These are phyloP conservation scores for Papilio gigon DNA, from an alignment of 2,888 invertebrate genomes.

Conservation along the genomic window DNA sequence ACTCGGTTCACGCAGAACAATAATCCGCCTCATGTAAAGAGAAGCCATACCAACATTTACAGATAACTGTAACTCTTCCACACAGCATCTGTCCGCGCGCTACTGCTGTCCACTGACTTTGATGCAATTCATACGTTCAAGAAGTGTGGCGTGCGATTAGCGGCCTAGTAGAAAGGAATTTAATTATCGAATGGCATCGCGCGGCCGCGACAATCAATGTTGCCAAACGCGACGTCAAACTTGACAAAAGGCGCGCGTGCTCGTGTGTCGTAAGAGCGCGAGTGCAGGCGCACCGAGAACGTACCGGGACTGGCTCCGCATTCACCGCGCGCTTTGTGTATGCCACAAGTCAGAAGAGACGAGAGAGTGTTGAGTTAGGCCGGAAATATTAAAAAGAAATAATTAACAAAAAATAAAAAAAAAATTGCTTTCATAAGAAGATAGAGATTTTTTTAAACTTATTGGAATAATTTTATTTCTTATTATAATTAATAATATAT, in stretches of 20 bases:
- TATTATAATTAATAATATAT: no score
- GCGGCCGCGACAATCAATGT: not conserved
- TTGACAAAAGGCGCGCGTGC: not conserved
- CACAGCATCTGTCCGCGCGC: not conserved
- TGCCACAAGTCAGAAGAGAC: conserved; percentile 9
- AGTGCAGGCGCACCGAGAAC: conserved; percentile 41
- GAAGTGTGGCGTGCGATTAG: not conserved
- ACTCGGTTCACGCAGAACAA: not conserved
- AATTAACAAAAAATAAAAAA: no score
- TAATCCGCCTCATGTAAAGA: conserved; percentile 7
- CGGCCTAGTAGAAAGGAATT: not conserved
- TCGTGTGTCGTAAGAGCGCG: conserved; percentile 15
- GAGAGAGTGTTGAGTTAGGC: not conserved
- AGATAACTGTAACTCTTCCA: not conserved
- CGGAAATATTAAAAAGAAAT: no score
- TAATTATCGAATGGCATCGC: not conserved
- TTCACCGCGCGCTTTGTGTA: conserved; percentile 17
- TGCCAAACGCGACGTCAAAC: conserved; percentile 3
- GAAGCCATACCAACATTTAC: conserved; percentile 4
- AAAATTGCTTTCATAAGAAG: no score
- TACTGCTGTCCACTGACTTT: not conserved
- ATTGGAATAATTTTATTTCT: no score
- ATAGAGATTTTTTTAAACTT: not conserved
- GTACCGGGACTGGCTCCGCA: conserved; percentile 33
- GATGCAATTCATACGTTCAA: not conserved